These are phyloP conservation scores for Dermolepida albohirtum DNA, from an alignment of 2,888 invertebrate genomes.

Conservation along the genomic window DNA sequence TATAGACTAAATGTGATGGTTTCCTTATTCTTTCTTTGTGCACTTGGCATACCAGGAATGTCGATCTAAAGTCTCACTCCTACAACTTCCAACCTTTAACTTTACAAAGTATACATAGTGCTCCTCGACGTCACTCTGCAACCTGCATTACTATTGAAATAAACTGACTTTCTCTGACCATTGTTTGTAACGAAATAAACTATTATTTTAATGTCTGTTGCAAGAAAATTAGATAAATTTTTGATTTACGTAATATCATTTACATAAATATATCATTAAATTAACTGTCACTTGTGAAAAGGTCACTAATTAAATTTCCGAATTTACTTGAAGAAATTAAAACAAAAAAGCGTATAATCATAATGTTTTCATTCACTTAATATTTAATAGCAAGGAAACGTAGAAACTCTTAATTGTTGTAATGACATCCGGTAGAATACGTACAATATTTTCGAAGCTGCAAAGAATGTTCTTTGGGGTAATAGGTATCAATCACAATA, in stretches of 20 bases:
- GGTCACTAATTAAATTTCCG: no score
- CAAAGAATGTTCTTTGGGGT: no score
- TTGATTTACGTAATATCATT: slow-evolving; percentile 11
- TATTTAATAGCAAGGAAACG: not conserved
- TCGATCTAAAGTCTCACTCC: slow-evolving; percentile 31
- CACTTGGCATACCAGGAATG: slow-evolving; percentile 5
- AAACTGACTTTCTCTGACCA: slow-evolving; percentile 41
- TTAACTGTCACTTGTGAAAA: not conserved
- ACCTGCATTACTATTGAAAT: slow-evolving; percentile 42
- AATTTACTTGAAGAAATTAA: no score
- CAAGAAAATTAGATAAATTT: slow-evolving; percentile 30
- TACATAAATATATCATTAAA: not conserved
- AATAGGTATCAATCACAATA: no score
- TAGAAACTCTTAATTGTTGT: no score
- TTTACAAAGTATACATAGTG: slow-evolving; percentile 19
- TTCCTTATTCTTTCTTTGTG: slow-evolving; percentile 31
- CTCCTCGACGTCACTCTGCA: slow-evolving; percentile 24
- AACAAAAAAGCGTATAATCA: not conserved
- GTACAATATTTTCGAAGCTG: no score
- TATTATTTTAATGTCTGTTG: slow-evolving; percentile 21
- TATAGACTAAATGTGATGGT: not conserved
- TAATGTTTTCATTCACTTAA: not conserved
- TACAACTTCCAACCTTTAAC: slow-evolving; percentile 30
- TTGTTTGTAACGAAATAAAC: slow-evolving; percentile 37
- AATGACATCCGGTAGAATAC: no score